Evolutionary conservation across 2,797 vertebrate species (phyloP), one percentile per base, ranked within the genome.

Genomic region (Xerus rutilus): DNA sequence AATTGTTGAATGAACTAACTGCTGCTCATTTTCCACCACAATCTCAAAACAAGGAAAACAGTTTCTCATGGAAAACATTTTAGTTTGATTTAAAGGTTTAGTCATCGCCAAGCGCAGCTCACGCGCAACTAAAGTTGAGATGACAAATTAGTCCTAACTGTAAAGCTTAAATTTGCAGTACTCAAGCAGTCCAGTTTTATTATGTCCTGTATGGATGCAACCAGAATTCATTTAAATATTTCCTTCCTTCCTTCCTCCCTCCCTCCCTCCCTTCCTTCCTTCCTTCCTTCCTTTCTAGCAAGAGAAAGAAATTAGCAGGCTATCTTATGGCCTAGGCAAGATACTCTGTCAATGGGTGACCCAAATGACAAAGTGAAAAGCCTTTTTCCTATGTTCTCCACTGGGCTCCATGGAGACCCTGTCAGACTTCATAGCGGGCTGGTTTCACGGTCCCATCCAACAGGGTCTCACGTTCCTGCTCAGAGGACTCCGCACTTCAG

Each of bases 1-100:
- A 79, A 74, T 72, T 82, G 78, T 21, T 90, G 92, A 96, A 92
- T 87, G 69, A 97, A 85, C 81, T 45, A 28, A 90, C 85, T 47
- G 72, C 77, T 82, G 84, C 72, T 97, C 90, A 43, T 62, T 91
- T 79, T 45, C 78, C 70, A 73, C 69, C 57, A 73, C 62, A 49
- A 81, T 88, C 77, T 78, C 73, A 39, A 54, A 94, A 81, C 77
- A 72, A 72, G 52, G 73, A 82, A 81, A 90, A 88, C 25, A 6
- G 17, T 74, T 65, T 47, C 89, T 95, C 67, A 4, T 5, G 67
- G 47, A 86, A 89, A 74, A 77, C 25, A 65, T 72, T 23, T 64
- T 8, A 9, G 87, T 52, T 79, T 87, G 92, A 92, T 79, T 93
- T 72, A 78, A 83, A 91, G 77, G 8, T 52, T 77, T 59, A 78